These are phyloP conservation scores for Psilopsiagon aurifrons DNA, from an alignment of 2,113 vertebrate species.

Conservation along the genomic window DNA sequence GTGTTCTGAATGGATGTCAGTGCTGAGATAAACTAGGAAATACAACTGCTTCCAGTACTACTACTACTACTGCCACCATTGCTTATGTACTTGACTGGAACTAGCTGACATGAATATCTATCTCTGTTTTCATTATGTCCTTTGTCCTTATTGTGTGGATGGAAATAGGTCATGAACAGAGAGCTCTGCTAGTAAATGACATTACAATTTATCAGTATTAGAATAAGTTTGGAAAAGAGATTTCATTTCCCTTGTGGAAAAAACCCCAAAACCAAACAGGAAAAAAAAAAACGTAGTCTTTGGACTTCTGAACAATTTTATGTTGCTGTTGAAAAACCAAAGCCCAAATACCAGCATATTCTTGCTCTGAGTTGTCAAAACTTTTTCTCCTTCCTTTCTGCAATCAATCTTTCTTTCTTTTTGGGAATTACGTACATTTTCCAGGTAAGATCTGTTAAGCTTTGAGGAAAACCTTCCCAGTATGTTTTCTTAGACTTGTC, in stretches of 20 bases:
- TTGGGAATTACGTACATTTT: background rate
- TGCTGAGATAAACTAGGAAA: background rate
- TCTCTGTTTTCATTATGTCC: background rate
- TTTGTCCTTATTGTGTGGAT: background rate
- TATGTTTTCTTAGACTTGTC: background rate
- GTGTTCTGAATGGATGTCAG: background rate
- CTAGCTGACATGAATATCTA: background rate
- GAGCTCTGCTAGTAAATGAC: background rate
- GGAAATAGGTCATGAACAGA: background rate
- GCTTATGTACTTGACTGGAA: background rate
- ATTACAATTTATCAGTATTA: background rate
- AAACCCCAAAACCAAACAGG: background rate
- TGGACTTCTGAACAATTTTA: background rate
- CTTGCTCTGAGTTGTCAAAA: background rate
- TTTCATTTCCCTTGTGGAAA: background rate
- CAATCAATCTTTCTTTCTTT: background rate
- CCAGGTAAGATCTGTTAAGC: background rate
- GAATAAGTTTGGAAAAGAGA: background rate
- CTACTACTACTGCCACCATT: background rate
- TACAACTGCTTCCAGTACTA: background rate
- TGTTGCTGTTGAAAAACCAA: background rate
- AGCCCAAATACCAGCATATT: background rate
- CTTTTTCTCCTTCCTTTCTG: background rate
- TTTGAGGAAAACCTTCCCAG: background rate
- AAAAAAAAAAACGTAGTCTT: background rate